These are phyloP conservation scores for Stylophora pistillata DNA, from an alignment of 64 coral and sea anemone species.

Conservation along the genomic window DNA sequence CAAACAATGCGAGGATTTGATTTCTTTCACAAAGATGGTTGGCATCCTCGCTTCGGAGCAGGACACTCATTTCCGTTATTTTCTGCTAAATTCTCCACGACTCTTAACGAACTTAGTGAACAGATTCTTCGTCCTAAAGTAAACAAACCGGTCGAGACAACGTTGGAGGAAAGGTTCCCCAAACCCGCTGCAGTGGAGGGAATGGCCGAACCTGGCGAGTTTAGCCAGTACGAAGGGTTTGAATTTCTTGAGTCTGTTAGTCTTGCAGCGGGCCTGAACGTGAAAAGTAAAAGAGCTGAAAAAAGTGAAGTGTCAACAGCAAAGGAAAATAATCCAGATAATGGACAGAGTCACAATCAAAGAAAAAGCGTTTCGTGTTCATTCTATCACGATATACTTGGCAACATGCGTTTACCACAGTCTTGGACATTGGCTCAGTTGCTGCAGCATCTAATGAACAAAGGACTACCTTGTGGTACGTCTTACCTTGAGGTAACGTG, in stretches of 20 bases:
- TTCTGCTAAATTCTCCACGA: constrained; percentile 61
- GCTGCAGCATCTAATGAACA: constrained; percentile 51
- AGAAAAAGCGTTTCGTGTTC: constrained; percentile 5
- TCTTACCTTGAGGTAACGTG: constrained; percentile 57
- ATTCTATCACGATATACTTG: constrained; percentile 47
- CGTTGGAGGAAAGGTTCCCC: not conserved
- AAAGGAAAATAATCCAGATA: constrained; percentile 35
- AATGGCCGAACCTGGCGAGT: constrained; percentile 34
- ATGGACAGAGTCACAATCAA: constrained; percentile 27
- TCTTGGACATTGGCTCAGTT: constrained; percentile 59
- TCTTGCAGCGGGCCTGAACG: constrained; percentile 84
- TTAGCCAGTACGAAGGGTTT: constrained; percentile 56
- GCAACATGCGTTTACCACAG: constrained; percentile 33
- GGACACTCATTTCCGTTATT: constrained; percentile 70
- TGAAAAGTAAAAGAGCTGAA: constrained; percentile 87
- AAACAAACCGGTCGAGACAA: constrained; percentile 11
- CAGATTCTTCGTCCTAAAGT: constrained; percentile 35
- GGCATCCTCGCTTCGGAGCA: constrained; percentile 96
- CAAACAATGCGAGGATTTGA: constrained; percentile 36
- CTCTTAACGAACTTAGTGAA: constrained; percentile 52
- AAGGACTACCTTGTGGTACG: constrained; percentile 55
- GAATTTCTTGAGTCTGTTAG: constrained; percentile 82
- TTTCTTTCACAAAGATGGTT: constrained; percentile 74
- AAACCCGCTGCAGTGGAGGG: constrained; percentile 25
- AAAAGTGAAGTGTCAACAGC: constrained; percentile 11